Conservation (phyloP, 2,113 vertebrate genomes). For the Rhadina sibilatrix region DNA sequence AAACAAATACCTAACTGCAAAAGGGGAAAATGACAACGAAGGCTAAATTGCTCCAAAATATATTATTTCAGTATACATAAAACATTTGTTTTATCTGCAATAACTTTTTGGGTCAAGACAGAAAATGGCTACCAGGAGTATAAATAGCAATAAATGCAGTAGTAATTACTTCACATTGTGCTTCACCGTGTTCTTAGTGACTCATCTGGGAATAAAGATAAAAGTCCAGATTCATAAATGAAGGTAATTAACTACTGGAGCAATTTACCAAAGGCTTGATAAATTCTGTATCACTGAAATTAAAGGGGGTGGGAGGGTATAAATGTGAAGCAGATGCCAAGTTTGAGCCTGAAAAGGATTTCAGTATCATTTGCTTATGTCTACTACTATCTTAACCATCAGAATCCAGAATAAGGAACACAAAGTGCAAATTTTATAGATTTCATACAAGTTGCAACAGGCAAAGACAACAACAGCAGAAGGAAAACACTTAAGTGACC, state of each 20-base stretch:
- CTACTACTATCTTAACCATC: neutral
- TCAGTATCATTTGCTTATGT: neutral
- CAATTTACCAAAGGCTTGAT: slow-evolving; percentile 55
- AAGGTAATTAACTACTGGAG: slow-evolving; percentile 61
- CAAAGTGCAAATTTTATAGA: neutral
- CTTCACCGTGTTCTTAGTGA: slow-evolving; percentile 45
- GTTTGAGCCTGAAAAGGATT: neutral
- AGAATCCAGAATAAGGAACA: neutral
- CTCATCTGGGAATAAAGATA: slow-evolving; percentile 61
- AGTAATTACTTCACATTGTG: slow-evolving; percentile 58
- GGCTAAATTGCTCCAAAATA: slow-evolving; percentile 18
- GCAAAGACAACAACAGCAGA: neutral
- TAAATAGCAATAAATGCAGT: slow-evolving; percentile 59
- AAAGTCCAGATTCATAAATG: slow-evolving; percentile 68
- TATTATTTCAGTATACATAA: slow-evolving; percentile 17
- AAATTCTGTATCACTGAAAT: slow-evolving; percentile 37
- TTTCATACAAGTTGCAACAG: neutral
- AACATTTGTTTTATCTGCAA: slow-evolving; percentile 46
- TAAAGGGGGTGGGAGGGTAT: neutral
- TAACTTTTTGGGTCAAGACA: slow-evolving; percentile 57
- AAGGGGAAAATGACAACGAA: neutral
- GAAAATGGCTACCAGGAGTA: slow-evolving; percentile 53
- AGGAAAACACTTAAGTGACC: neutral
- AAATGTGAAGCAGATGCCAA: slow-evolving; percentile 37
- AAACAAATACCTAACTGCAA: neutral